Base-by-base conservation (phyloP, 2,113 vertebrate species). In the Dromiciops gliroides region DNA sequence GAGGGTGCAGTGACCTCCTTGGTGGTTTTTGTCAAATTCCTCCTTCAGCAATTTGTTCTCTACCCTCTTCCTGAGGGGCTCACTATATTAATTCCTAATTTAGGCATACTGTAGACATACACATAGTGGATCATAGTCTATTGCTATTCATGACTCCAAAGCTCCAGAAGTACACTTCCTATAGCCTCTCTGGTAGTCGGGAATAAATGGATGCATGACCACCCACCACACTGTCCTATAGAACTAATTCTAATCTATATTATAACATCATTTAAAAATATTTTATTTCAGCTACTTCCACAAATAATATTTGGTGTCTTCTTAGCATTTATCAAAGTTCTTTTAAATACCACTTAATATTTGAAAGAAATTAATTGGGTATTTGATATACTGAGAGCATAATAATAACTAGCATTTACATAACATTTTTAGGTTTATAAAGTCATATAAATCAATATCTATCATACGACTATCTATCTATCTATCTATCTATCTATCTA, bases 271-370 rank as follows among this genome's bases (percentile, higher is more conserved):
- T 75, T 83, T 23, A 3, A 8, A 44, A 22, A 93, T 47, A 50
- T 90, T 92, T 51, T 75, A 90, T 97, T 96, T 95, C 5, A 94
- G 31, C 50, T 53, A 47, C 50, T 92, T 92, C 37, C 28, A 51
- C 19, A 67, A 92, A 92, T 50, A 48, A 50, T 6, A 90, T 90
- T 89, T 90, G 90, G 16, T 95, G 94, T 89, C 11, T 95, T 89
- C 31, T 53, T 0, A 91, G 50, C 19, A 95, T 1, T 91, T 89
- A 91, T 95, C 11, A 94, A 50, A 90, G 5, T 50, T 44, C 52
- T 92, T 31, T 44, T 47, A 91, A 92, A 51, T 67, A 53, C 51
- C 95, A 75, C 92, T 93, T 94, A 50, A 2, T 56, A 92, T 94
- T 94, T 47, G 92, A 89, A 89, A 94, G 75, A 75, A 50, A 48